Base-by-base conservation (phyloP, 1,140 invertebrate species). In the Thaumetopoea pityocampa region DNA sequence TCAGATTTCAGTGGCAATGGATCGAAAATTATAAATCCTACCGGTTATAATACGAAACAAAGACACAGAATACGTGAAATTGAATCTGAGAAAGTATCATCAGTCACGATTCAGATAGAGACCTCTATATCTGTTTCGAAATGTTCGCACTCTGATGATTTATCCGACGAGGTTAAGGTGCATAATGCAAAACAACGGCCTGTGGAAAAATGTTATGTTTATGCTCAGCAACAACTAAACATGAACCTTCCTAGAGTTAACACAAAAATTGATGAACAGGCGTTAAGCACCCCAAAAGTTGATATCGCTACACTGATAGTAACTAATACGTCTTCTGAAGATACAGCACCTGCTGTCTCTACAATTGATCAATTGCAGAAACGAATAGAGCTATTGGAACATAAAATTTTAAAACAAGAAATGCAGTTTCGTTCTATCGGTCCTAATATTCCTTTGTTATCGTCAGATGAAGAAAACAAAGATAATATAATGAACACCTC, bases 301-400 rank as follows among this genome's bases (percentile, higher is more conserved):
- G 64, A 79, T 40, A 65, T 66, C 37, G 56, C 65, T 19, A 76
- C 67, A 19, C 48, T 62, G 18, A 58, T 70, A 22, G 38, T 53
- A 34, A 67, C 65, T 20, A 60, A 68, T 27, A 57, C 57, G 7
- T 59, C 62, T 29, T 65, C 60, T 11, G 61, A 69, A 27, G 49
- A 67, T 22, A 58, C 43, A 12, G 36, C 36, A 35, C 30, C 40
- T 30, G 52, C 57, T 28, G 22, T 37, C 14, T 43, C 42, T 14
- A 56, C 59, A 22, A 46, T 84, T 10, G 47, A 48, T 19, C 59
- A 63, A 29, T 62, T 84, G 43, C 42, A 66, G 32, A 69, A 68
- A 50, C 65, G 67, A 65, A 61, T 84, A 38, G 62, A 84, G 43
- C 43, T 60, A 14, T 59, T 84, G 37, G 78, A 84, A 56, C 61